Base-by-base conservation (phyloP, 2,113 vertebrate species). In the Pleuronectes platessa region DNA sequence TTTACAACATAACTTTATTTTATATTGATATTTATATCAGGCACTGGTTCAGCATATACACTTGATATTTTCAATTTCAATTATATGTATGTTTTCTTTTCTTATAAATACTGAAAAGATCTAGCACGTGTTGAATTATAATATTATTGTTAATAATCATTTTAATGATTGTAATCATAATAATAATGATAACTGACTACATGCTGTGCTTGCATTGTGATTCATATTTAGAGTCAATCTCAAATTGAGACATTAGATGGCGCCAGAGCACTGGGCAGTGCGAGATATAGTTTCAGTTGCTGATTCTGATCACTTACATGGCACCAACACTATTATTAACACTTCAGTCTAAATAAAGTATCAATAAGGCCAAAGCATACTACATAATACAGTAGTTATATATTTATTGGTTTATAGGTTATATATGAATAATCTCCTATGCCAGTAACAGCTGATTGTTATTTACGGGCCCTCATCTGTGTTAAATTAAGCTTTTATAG, bases 221-320 rank as follows among this genome's bases (percentile, higher is more conserved):
- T 17, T 14, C 23, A 26, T 59, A 11, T 70, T 42, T 37, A 13
- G 5, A 15, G 60, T 4, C 42, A 37, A 4, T 77, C 17, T 59
- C 3, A 0, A 20, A 14, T 23, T 11, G 0, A 4, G 37, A 27
- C 88, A 76, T 65, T 83, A 90, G 92, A 86, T 88, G 87, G 87
- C 56, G 77, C 59, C 71, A 87, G n/a, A 77, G 72, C 11, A 85
- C 53, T 11, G 40, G 13, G 0, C 5, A 8, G 1, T 15, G 20
- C 0, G 0, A 5, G 2, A 1, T 5, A 4, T 10, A 23, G 42
- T 2, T 3, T 2, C 10, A 55, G 15, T 8, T 49, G 18, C 27
- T 24, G 40, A 79, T 31, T 4, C 17, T 53, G 47, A 56, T 61
- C 49, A 13, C 3, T 18, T 5, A 5, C 0, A 62, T 17, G 21